Evolutionary conservation across 1,140 invertebrate species (phyloP), one percentile per base, ranked within the genome.

Genomic region (Saccostrea glomerata): DNA sequence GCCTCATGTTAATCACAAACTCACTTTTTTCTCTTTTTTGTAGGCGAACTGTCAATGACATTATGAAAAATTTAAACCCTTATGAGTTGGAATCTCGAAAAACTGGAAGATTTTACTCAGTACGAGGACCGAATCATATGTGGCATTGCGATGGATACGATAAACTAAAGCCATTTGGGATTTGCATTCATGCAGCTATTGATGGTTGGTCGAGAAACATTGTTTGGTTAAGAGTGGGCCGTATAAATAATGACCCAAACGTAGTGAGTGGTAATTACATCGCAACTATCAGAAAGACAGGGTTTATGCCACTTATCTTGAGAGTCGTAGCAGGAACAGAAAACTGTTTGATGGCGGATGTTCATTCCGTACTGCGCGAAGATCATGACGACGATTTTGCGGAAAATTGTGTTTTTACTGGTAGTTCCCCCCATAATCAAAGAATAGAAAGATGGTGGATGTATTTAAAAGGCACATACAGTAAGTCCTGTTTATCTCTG

Each of bases 231-330:
- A 25, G 70, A 56, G 89, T 60, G 20, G 60, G 60, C 20, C 30
- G 11, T 25, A 82, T 6, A 30, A 94, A 92, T 73, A 94, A 91
- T 30, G 54, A 89, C 82, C 87, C 11, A 40, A n/a, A 47, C 17
- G 12, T 89, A 23, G 40, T 88, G 7, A 40, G 77, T 30, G 25
- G 30, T 25, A 47, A 88, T 58, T 88, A 55, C 56, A 25, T 66
- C 25, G 23, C 83, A 17, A n/a, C 25, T 36, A 40, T 88, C 56
- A 66, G 3, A 25, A 66, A 54, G 20, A 23, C 66, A 55, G 30
- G 83, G 2, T 12, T 17, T 23, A 25, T 84, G 12, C 87, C 87
- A 25, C 30, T 17, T 36, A 7, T 91, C 2, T 47, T 88, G 30
- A 17, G 82, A 36, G 54, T 6, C 6, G 87, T 84, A n/a, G n/a